phyloP scores from a whole-genome alignment of 2,797 vertebrate genomes.

The Mallotus villosus region DNA sequence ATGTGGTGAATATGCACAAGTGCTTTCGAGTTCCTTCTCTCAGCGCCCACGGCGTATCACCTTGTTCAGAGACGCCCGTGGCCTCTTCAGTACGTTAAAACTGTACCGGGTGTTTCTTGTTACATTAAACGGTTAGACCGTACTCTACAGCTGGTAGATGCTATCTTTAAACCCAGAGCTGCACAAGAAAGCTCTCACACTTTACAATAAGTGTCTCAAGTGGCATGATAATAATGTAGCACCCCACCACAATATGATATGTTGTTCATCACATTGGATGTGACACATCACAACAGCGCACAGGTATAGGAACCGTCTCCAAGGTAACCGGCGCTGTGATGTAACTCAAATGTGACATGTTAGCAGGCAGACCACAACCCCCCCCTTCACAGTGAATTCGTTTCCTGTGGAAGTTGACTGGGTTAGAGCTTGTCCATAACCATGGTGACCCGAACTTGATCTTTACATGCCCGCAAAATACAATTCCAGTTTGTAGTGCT shows the following conservation, averaged over 20 bases:
- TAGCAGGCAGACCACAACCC: conserved; percentile 46
- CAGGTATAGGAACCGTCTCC: not conserved
- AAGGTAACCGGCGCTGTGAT: conserved; percentile 43
- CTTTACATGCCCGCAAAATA: conserved; percentile 17
- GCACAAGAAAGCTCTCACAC: too few species aligned
- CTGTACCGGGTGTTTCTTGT: not conserved
- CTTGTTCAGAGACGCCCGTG: not conserved
- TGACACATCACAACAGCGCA: conserved; percentile 38
- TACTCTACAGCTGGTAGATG: too few species aligned
- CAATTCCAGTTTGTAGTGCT: conserved; percentile 2
- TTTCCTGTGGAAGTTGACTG: conserved; percentile 42
- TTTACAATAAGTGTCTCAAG: too few species aligned
- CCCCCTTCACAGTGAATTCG: conserved; percentile 46
- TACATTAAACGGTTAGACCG: too few species aligned
- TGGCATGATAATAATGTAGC: too few species aligned
- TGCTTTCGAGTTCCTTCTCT: not conserved
- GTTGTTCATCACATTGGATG: not conserved
- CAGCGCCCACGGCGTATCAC: not conserved
- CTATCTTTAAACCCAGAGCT: too few species aligned
- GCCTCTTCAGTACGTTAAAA: not conserved
- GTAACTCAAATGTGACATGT: conserved; percentile 40
- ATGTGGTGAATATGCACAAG: not conserved
- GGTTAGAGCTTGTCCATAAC: conserved; percentile 53
- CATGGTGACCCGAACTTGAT: conserved; percentile 34
- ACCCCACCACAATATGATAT: not conserved